Conservation (phyloP, 1,140 invertebrate genomes). For the Panulirus ornatus region DNA sequence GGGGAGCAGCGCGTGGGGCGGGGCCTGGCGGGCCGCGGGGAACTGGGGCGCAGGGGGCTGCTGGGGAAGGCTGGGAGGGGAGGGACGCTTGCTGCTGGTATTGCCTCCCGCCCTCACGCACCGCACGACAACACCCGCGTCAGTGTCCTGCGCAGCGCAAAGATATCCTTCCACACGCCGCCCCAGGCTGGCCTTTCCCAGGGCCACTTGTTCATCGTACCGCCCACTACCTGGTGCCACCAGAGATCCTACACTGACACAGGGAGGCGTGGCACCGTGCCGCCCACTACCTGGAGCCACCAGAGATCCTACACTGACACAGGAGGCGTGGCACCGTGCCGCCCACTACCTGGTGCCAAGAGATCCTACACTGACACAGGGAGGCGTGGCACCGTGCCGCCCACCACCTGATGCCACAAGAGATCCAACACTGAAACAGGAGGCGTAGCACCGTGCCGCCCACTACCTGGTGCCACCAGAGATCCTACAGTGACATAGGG, state of each 20-base stretch:
- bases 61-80: background rate
- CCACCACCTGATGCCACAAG: too few species aligned
- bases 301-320: too few species aligned
- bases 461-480: background rate
- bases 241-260: too few species aligned
- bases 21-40: conserved; percentile 43
- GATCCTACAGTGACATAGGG: too few species aligned
- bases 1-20: conserved; percentile 60
- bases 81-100: background rate
- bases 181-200: conserved; percentile 1
- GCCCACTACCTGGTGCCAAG: too few species aligned
- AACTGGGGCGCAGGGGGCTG: background rate
- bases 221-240: background rate
- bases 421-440: too few species aligned
- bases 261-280: too few species aligned
- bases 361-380: too few species aligned
- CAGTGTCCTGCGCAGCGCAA: conserved; percentile 24
- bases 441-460: too few species aligned
- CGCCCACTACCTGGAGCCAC: too few species aligned
- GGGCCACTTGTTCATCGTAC: background rate
- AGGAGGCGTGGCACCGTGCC: too few species aligned
- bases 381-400: too few species aligned
- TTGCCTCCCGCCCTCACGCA: background rate
- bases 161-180: background rate
- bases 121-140: background rate